Evolutionary conservation across 2,797 vertebrate species (phyloP).

Genomic region (Hoplostethus mediterraneus): DNA sequence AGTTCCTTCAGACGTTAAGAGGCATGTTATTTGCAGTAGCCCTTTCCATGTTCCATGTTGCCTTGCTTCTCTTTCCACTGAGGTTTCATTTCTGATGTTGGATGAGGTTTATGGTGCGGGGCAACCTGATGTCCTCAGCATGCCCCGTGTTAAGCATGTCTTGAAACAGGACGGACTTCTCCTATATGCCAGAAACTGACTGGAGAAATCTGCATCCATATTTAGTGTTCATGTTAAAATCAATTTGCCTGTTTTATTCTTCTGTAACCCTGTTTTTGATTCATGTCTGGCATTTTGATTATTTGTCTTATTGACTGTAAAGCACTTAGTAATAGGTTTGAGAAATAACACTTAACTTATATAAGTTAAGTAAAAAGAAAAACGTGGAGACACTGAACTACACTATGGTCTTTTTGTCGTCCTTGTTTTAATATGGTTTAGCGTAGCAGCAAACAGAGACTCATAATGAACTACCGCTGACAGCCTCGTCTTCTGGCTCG

Average conservation of each 20-base stretch:
- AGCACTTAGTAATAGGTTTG: not conserved
- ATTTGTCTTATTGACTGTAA: not conserved
- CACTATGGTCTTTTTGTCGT: not conserved
- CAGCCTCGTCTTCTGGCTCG: slow-evolving; percentile 7
- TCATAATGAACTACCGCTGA: slow-evolving; percentile 24
- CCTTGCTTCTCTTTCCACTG: no score
- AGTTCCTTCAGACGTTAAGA: not conserved
- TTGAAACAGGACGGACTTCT: not conserved
- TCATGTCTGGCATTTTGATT: not conserved
- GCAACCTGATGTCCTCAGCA: no score
- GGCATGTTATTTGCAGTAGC: no score
- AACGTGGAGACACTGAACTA: not conserved
- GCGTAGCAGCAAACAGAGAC: slow-evolving; percentile 17
- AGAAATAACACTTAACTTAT: not conserved
- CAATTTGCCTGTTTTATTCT: not conserved
- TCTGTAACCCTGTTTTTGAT: not conserved
- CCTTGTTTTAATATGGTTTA: slow-evolving; percentile 2
- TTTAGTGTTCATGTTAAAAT: not conserved
- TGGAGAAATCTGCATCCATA: not conserved
- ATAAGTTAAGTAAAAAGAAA: not conserved
- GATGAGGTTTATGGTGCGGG: no score
- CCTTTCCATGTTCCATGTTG: no score
- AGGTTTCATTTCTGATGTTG: no score
- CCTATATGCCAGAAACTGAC: not conserved
- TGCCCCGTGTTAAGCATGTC: no score